phyloP scores from a whole-genome alignment of 2,113 vertebrate species.

The Gasterosteus aculeatus region DNA sequence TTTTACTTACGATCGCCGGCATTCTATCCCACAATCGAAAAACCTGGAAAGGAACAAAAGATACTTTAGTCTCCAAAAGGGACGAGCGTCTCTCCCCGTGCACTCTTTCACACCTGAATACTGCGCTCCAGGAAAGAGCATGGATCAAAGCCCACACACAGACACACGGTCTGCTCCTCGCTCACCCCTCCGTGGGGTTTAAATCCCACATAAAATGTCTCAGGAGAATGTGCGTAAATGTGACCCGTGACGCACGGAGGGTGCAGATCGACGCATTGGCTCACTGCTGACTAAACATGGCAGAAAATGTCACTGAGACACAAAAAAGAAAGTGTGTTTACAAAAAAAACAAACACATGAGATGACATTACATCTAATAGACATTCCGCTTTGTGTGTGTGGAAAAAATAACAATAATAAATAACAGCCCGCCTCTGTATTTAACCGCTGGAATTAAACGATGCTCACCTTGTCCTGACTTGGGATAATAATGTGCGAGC shows the following conservation, averaged over 20 bases:
- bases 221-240: conserved; percentile 66
- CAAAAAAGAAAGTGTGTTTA: conserved; percentile 3
- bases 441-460: not conserved
- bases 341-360: not conserved
- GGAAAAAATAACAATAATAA: not conserved
- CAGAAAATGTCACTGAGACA: not conserved
- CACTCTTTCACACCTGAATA: conserved; percentile 62
- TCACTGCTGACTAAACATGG: not conserved
- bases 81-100: conserved; percentile 21
- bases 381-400: not conserved
- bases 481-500: conserved; percentile 54
- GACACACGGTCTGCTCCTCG: conserved; percentile 47
- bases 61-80: conserved; percentile 31
- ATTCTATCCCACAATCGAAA: conserved; percentile 79
- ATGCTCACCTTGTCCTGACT: conserved; percentile 76
- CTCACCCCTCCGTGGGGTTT: conserved; percentile 42
- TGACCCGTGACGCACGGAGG: conserved; percentile 51
- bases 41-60: conserved; percentile 60
- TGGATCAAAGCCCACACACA: conserved; percentile 72
- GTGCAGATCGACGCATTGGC: conserved; percentile 14
- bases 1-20: conserved; percentile 93
- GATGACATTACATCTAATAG: conserved; percentile 17
- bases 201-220: conserved; percentile 56
- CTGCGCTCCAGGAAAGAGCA: conserved; percentile 19
- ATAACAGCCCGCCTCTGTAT: not conserved